Conservation (phyloP, 2,888 invertebrate genomes). For the Calliphora vomitoria region DNA sequence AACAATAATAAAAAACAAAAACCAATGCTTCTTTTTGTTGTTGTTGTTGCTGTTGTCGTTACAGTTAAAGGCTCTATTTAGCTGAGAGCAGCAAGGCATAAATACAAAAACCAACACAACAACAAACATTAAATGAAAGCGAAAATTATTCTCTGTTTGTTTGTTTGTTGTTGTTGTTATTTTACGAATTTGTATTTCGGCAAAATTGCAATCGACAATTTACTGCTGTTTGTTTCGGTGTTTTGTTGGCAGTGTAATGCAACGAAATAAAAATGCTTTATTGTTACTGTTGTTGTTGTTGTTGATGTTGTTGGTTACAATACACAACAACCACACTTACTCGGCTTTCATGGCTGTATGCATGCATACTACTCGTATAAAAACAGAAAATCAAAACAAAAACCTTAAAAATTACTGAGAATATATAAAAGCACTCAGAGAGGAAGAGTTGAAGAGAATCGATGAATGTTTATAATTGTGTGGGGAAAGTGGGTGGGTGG, state of each 20-base stretch:
- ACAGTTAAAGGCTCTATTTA: background rate
- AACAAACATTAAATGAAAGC: slow-evolving; percentile 53
- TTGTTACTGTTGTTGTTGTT: background rate
- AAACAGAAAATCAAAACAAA: slow-evolving; percentile 28
- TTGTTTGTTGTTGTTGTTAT: slow-evolving; percentile 16
- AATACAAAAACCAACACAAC: background rate
- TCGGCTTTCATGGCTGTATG: background rate
- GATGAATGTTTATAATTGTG: slow-evolving; percentile 37
- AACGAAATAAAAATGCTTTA: slow-evolving; percentile 17
- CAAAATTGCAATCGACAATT: slow-evolving; percentile 66
- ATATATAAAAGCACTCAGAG: background rate
- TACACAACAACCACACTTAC: background rate
- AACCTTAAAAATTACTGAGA: slow-evolving; percentile 25
- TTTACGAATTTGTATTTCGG: slow-evolving; percentile 34
- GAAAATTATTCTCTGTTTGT: slow-evolving; percentile 58
- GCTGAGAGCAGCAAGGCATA: background rate
- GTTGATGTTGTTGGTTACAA: background rate
- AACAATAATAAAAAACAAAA: background rate
- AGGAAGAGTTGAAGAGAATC: background rate
- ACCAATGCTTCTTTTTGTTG: background rate
- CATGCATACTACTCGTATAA: background rate
- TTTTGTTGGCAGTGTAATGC: background rate
- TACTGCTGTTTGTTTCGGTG: slow-evolving; percentile 1
- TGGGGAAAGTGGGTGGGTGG: background rate
- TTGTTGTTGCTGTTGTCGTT: slow-evolving; percentile 11